These are phyloP conservation scores for Epistrophe eligans DNA, from an alignment of 2,888 invertebrate species.

Conservation along the genomic window DNA sequence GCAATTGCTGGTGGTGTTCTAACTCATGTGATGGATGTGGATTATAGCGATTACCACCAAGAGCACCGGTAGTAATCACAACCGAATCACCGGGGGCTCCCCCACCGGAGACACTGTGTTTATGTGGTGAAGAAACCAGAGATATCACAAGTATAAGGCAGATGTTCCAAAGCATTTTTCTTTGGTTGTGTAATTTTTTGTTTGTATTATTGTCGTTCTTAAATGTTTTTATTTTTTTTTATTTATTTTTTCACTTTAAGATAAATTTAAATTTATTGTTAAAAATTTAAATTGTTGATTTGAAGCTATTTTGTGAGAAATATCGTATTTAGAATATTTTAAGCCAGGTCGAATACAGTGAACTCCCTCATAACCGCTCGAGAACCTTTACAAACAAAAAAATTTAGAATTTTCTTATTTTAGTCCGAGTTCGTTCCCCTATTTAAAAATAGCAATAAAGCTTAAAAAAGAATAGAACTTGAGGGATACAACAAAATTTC, in stretches of 20 bases:
- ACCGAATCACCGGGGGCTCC: conserved; percentile 79
- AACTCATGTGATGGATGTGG: conserved; percentile 60
- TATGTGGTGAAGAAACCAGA: conserved; percentile 77
- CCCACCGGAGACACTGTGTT: conserved; percentile 78
- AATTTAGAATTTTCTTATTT: no score
- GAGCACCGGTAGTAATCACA: conserved; percentile 72
- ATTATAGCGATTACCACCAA: conserved; percentile 76
- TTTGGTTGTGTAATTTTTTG: conserved; percentile 41
- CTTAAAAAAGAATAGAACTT: no score
- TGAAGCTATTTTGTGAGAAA: background rate
- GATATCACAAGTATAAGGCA: conserved; percentile 77
- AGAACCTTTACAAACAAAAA: no score
- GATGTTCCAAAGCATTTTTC: conserved; percentile 74
- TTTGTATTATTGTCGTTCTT: conserved; percentile 34
- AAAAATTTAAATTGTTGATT: conserved; percentile 37
- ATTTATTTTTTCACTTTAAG: conserved; percentile 8
- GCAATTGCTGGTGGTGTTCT: conserved; percentile 77
- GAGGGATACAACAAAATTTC: no score
- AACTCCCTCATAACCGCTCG: no score
- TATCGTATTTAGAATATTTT: no score
- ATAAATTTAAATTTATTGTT: background rate
- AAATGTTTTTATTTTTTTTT: conserved; percentile 6
- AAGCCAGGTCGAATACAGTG: no score
- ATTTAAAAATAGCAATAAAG: no score
- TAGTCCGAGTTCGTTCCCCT: no score